Base-by-base conservation (phyloP, 2,888 invertebrate genomes). In the Sisyra terminalis region DNA sequence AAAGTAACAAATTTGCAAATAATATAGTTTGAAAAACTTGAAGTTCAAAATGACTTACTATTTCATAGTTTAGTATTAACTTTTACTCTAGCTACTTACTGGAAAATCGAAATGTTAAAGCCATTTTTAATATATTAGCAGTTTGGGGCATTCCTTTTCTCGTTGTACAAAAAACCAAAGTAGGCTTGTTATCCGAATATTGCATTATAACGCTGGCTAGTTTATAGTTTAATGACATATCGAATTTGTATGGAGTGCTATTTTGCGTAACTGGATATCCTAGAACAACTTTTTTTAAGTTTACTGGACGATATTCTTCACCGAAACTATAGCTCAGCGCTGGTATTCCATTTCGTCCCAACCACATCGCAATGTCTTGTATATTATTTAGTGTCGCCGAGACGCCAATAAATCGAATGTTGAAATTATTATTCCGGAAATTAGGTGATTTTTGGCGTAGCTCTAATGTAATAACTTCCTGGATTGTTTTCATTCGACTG, bases 321-420 rank as follows among this genome's bases (percentile, higher is more conserved):
- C 73, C 74, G 51, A 82, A 71, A 53, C 81, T 83, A 49, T 29
- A 68, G 54, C 57, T 67, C 45, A 67, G 67, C 18, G 71, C 71
- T 0, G 67, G 64, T 46, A 59, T 60, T 2, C 61, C 55, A 3
- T 48, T 50, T 6, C 61, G 66, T 0, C 75, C 71, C 2, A 86
- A 61, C 85, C 85, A 86, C 30, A 66, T 62, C 0, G 80, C 76
- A 15, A 84, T 70, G 55, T 87, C 86, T 50, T 76, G 73, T 18
- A 78, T 75, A 55, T 87, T 87, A 37, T 80, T 75, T 45, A 85
- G 73, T 0, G 85, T 85, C 2, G 87, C 86, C 0, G 86, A 86
- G 1, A 79, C 74, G 1, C 83, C 84, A 6, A 86, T 60, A 56
- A 85, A 82, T 52, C 86, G 58, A 24, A 75, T 66, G n/a, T 17